Evolutionary conservation across 2,113 vertebrate genomes (phyloP), one percentile per base, ranked within the genome.

Genomic region (Alligator mississippiensis): DNA sequence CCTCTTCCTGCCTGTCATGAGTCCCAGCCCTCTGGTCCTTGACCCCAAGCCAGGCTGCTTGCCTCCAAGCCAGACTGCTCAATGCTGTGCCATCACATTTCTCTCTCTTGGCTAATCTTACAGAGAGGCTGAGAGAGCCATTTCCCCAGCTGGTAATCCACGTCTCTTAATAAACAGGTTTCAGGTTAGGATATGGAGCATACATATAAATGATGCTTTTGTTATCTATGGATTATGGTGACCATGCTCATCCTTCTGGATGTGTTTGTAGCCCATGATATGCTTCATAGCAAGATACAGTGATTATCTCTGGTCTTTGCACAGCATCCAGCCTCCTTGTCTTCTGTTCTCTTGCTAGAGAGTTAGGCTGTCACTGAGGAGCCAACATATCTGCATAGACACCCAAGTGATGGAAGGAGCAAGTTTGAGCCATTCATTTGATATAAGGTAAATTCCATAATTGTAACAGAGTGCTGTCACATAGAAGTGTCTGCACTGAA

Each of bases 141-240:
- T 58, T 19, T 58, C 6, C 70, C 27, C 75, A n/a, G 54, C 55
- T 27, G 19, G 75, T 21, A 58, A 19, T 27, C 28, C 58, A 58
- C 16, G 4, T 9, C 5, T 12, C 2, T 1, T 79, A 9, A 86
- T 83, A 59, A 62, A 38, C 34, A 15, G 11, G 18, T 22, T 72
- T 74, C 22, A 22, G 25, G 54, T 21, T 84, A 27, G 11, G 38
- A 22, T 19, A 13, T 25, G 12, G 34, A 64, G 30, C 47, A 88
- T 68, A 25, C 80, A 12, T 5, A 77, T 38, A 61, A 61, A 4
- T 5, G 24, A 4, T 1, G 0, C 0, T 34, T 4, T 4, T 4
- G 2, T 59, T 28, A 0, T 25, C 1, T 1, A 12, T 11, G n/a
- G 64, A 25, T 64, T 30, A 5, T 30, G 28, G 57, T 75, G 25